Conservation (phyloP, 2,888 invertebrate species). For the Micropterix aruncella region DNA sequence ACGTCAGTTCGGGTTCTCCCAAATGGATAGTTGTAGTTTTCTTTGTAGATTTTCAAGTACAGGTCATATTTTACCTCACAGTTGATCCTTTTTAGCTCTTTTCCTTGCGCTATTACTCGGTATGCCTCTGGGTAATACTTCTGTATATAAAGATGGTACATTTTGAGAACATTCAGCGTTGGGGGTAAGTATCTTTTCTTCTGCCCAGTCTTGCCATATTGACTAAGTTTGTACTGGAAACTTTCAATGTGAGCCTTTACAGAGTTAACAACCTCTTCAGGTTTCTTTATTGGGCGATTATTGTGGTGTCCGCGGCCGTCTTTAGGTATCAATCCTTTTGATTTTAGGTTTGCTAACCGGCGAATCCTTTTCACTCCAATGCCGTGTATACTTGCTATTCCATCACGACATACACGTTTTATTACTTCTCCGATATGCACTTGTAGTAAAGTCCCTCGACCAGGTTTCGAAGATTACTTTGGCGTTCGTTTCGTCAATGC, state of each 20-base stretch:
- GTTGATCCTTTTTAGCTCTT: too few species aligned
- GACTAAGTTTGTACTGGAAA: neutral
- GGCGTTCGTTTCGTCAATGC: too few species aligned
- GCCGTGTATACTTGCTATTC: slow-evolving; percentile 2
- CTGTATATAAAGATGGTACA: neutral
- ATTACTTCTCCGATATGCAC: slow-evolving; percentile 2
- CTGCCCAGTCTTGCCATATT: slow-evolving; percentile 1
- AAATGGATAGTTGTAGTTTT: too few species aligned
- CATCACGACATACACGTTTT: neutral
- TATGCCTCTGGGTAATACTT: neutral
- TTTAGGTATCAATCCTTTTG: slow-evolving; percentile 1
- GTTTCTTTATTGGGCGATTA: neutral
- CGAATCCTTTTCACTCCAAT: slow-evolving; percentile 2
- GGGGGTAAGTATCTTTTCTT: slow-evolving; percentile 2
- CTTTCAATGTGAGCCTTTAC: slow-evolving; percentile 1
- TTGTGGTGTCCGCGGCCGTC: slow-evolving; percentile 1
- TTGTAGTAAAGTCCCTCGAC: too few species aligned
- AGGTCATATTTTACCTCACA: too few species aligned
- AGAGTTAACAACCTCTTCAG: slow-evolving; percentile 1
- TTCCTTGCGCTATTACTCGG: too few species aligned
- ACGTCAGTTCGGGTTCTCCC: too few species aligned
- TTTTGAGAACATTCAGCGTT: neutral
- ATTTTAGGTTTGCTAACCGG: slow-evolving; percentile 1
- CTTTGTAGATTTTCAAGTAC: too few species aligned
- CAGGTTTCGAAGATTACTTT: too few species aligned